These are phyloP conservation scores for Hylaeus anthracinus DNA, from an alignment of 1,140 invertebrate species.

Conservation along the genomic window DNA sequence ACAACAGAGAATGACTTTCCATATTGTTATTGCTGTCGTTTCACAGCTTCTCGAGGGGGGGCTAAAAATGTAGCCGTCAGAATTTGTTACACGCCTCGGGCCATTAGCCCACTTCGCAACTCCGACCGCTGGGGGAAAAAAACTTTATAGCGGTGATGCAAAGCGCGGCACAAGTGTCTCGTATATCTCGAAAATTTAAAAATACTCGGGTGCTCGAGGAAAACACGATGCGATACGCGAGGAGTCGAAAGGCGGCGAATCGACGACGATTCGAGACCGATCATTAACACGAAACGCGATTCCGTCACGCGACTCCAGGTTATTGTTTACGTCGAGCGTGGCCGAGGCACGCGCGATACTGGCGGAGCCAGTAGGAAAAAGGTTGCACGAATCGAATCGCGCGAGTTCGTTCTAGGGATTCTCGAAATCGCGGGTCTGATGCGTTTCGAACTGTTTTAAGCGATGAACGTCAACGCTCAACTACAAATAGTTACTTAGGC, in stretches of 20 bases:
- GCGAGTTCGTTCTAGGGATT: too few species aligned
- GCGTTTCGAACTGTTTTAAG: too few species aligned
- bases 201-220: constrained; percentile 27
- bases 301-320: not conserved
- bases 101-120: constrained; percentile 1
- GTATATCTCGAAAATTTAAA: constrained; percentile 41
- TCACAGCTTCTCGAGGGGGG: not conserved
- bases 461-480: too few species aligned
- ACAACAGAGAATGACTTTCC: too few species aligned
- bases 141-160: not conserved
- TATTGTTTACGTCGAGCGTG: not conserved
- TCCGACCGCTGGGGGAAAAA: not conserved
- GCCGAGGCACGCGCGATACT: too few species aligned
- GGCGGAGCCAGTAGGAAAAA: too few species aligned
- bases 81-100: not conserved
- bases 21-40: not conserved
- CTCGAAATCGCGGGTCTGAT: too few species aligned
- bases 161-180: not conserved
- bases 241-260: constrained; percentile 23
- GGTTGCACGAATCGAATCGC: too few species aligned
- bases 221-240: constrained; percentile 10
- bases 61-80: not conserved
- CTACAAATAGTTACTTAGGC: too few species aligned
- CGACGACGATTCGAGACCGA: not conserved
- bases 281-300: not conserved